Evolutionary conservation across 2,888 invertebrate species (phyloP).

Genomic region (Brenthis daphne): DNA sequence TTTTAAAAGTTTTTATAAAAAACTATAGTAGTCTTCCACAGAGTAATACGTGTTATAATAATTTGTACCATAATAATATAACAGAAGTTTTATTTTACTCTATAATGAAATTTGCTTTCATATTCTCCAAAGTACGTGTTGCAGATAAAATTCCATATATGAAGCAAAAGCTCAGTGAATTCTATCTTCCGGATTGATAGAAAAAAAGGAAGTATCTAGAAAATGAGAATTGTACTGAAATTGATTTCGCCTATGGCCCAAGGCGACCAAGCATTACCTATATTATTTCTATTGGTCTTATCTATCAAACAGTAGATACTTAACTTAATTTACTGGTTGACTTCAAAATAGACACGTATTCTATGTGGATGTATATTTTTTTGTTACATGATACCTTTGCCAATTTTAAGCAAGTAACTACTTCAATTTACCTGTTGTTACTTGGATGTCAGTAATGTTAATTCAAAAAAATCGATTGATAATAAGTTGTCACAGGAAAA

Average conservation of each 20-base stretch:
- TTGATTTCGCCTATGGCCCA: constrained; percentile 63
- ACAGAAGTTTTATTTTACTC: constrained; percentile 1
- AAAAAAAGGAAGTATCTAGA: constrained; percentile 54
- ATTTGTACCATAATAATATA: neutral
- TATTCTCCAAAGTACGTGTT: constrained; percentile 39
- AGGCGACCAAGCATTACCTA: constrained; percentile 56
- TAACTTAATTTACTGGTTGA: too few relatives aligned
- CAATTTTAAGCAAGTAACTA: too few relatives aligned
- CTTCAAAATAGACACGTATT: too few relatives aligned
- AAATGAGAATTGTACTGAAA: constrained; percentile 62
- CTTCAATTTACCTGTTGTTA: too few relatives aligned
- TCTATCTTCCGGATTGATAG: constrained; percentile 48
- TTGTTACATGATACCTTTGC: too few relatives aligned
- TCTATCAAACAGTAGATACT: neutral
- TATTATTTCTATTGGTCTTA: constrained; percentile 46
- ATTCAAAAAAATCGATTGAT: too few relatives aligned
- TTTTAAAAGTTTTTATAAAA: too few relatives aligned
- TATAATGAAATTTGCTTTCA: constrained; percentile 26
- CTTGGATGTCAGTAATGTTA: too few relatives aligned
- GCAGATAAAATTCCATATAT: constrained; percentile 40
- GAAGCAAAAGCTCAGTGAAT: constrained; percentile 43
- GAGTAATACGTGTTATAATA: too few relatives aligned
- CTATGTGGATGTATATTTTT: too few relatives aligned
- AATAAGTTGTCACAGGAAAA: too few relatives aligned
- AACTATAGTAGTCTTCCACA: too few relatives aligned